Conservation (phyloP, 1,140 invertebrate species). For the Psix sp. region DNA sequence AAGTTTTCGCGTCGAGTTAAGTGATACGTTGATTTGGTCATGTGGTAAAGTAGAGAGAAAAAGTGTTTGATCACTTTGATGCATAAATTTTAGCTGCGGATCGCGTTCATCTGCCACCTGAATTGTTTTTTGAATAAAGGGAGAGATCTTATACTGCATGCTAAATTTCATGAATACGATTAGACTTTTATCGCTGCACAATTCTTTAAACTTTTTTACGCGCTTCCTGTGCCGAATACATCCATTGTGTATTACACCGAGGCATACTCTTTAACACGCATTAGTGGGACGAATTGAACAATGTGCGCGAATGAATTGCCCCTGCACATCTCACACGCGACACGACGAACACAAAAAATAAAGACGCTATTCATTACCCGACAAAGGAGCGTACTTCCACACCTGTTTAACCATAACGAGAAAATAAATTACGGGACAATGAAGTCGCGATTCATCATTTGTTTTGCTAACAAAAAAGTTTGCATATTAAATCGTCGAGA, state of each 20-base stretch:
- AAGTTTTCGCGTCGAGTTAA: too few relatives aligned
- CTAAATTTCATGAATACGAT: conserved; percentile 8
- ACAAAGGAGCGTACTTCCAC: conserved; percentile 25
- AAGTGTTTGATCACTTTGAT: too few relatives aligned
- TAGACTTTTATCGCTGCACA: conserved; percentile 19
- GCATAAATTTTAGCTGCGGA: too few relatives aligned
- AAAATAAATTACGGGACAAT: conserved; percentile 39
- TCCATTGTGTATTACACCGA: conserved; percentile 20
- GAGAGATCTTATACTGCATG: conserved; percentile 10
- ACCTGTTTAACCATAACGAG: conserved; percentile 28
- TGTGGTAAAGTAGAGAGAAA: too few relatives aligned
- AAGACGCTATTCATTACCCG: conserved; percentile 32
- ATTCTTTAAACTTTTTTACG: conserved; percentile 20
- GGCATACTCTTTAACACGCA: conserved; percentile 32
- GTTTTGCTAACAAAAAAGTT: conserved; percentile 12
- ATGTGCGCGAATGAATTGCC: conserved; percentile 23
- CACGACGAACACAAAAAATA: conserved; percentile 24
- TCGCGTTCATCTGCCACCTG: too few relatives aligned
- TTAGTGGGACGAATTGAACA: conserved; percentile 29
- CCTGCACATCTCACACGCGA: conserved; percentile 39
- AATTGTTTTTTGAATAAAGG: too few relatives aligned
- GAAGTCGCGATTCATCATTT: conserved; percentile 22
- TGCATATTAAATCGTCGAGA: conserved; percentile 12
- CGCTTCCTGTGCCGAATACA: conserved; percentile 10
- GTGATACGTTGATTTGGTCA: too few relatives aligned